phyloP scores from a whole-genome alignment of 2,888 invertebrate genomes.

The Limnephilus lunatus region DNA sequence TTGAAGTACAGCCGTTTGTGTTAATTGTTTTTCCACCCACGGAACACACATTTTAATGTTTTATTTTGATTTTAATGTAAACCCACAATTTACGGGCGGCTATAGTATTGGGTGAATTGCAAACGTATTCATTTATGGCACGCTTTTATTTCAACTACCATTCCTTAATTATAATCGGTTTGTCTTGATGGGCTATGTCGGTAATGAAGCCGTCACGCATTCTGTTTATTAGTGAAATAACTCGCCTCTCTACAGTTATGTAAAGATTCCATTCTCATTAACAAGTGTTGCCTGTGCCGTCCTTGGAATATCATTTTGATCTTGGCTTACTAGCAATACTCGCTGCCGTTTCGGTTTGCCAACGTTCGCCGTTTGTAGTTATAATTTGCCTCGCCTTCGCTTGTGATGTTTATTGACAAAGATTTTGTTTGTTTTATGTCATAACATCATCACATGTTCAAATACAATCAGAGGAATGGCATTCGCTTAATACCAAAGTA shows the following conservation, averaged over 20 bases:
- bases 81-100: background rate
- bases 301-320: background rate
- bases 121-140: background rate
- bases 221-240: background rate
- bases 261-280: background rate
- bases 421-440: background rate
- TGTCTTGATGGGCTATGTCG: background rate
- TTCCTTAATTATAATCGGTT: background rate
- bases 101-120: background rate
- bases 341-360: background rate
- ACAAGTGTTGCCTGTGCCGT: background rate
- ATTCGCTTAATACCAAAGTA: background rate
- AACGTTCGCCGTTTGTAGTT: background rate
- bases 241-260: background rate
- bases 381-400: background rate
- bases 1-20: background rate
- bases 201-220: slow-evolving; percentile 2
- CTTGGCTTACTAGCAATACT: slow-evolving; percentile 15
- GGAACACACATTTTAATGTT: background rate
- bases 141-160: background rate
- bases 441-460: background rate
- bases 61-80: background rate
- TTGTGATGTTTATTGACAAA: slow-evolving; percentile 2
- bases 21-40: background rate
- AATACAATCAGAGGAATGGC: slow-evolving; percentile 4